These are phyloP conservation scores for Spongilla lacustris DNA, from an alignment of 37 sponge, comb jelly and placozoan species.

Conservation along the genomic window DNA sequence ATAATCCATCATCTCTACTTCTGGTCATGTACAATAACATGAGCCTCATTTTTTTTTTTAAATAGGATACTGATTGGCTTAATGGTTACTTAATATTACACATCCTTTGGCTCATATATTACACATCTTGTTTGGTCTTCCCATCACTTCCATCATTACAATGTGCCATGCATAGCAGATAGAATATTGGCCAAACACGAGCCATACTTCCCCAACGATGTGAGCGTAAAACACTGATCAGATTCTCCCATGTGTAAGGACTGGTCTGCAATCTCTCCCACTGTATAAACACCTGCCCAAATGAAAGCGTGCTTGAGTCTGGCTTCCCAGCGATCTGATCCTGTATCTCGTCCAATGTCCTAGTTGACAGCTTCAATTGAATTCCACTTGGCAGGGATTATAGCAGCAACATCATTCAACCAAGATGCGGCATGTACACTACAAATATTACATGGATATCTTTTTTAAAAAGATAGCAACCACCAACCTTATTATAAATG, in stretches of 20 bases:
- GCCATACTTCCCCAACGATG: not conserved
- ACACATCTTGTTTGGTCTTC: too few relatives aligned
- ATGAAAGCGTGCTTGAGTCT: not conserved
- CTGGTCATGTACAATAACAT: too few relatives aligned
- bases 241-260: not conserved
- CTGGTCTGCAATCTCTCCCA: slow-evolving; percentile 9
- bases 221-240: not conserved
- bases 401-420: not conserved
- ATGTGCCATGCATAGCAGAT: not conserved
- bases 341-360: not conserved
- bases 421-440: too few relatives aligned
- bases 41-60: too few relatives aligned
- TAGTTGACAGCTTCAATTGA: not conserved
- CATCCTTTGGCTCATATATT: too few relatives aligned
- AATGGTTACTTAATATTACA: too few relatives aligned
- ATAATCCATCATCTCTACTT: too few relatives aligned
- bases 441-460: too few relatives aligned
- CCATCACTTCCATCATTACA: not conserved
- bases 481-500: too few relatives aligned
- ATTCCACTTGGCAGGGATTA: not conserved
- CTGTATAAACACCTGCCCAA: not conserved
- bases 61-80: too few relatives aligned
- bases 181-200: not conserved
- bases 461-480: too few relatives aligned
- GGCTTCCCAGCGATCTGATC: not conserved